phyloP scores from a whole-genome alignment of 2,888 invertebrate genomes.

The Dinocampus coccinellae region DNA sequence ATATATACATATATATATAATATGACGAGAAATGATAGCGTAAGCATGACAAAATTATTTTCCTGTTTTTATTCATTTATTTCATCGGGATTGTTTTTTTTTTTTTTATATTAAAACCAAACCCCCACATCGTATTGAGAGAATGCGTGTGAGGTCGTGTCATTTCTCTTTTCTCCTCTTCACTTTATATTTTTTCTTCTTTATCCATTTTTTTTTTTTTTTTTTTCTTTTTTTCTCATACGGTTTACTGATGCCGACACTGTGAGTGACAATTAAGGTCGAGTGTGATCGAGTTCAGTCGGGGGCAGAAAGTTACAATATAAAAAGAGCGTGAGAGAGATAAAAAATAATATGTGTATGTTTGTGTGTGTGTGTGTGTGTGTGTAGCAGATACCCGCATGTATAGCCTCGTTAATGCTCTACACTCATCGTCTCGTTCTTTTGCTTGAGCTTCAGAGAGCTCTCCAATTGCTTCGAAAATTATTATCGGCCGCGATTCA shows the following conservation, averaged over 20 bases:
- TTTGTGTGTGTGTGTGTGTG: background rate
- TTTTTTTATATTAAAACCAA: background rate
- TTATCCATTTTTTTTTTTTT: background rate
- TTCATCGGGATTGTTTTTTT: too few relatives aligned
- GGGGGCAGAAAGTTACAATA: constrained; percentile 24
- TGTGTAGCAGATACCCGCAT: background rate
- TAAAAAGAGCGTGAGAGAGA: background rate
- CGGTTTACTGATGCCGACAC: background rate
- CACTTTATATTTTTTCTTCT: background rate
- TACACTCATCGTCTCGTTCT: background rate
- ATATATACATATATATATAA: constrained; percentile 1
- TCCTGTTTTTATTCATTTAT: too few relatives aligned
- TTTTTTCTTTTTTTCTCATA: background rate
- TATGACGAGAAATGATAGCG: too few relatives aligned
- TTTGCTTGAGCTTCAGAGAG: constrained; percentile 6
- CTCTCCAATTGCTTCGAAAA: constrained; percentile 37
- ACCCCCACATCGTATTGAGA: constrained; percentile 14
- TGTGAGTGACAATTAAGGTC: constrained; percentile 48
- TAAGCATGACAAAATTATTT: too few relatives aligned
- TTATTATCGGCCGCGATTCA: constrained; percentile 38
- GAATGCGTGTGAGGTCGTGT: background rate
- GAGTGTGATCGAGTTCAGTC: constrained; percentile 40
- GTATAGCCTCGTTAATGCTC: constrained; percentile 30
- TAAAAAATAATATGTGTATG: background rate
- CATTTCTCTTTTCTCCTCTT: background rate